Evolutionary conservation across 1,140 invertebrate species (phyloP).

Genomic region (Trichogramma pretiosum): DNA sequence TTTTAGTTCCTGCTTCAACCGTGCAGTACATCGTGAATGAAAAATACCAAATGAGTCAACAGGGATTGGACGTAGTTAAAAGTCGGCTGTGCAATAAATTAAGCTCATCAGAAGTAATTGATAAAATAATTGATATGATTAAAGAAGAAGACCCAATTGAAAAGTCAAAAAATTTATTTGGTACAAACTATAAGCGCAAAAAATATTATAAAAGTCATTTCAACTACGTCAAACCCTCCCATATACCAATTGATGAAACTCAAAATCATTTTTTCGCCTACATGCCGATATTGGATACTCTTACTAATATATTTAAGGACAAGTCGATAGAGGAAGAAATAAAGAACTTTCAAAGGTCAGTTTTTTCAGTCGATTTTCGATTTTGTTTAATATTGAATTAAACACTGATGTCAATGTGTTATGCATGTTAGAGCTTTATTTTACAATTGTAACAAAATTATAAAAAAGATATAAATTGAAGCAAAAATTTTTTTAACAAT

Average conservation of each 20-base stretch:
- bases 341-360: neutral
- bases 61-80: conserved; percentile 1
- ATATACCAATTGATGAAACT: conserved; percentile 2
- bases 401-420: neutral
- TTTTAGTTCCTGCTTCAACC: conserved; percentile 4
- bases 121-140: neutral
- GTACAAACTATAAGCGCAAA: conserved; percentile 8
- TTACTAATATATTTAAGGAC: conserved; percentile 22
- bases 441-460: too few species aligned
- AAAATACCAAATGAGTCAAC: neutral
- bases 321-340: conserved; percentile 12
- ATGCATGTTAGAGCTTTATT: too few species aligned
- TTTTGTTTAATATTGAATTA: too few species aligned
- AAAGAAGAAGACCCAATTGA: conserved; percentile 3
- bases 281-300: conserved; percentile 14
- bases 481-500: too few species aligned
- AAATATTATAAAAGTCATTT: conserved; percentile 23
- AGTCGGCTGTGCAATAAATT: conserved; percentile 6
- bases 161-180: conserved; percentile 1
- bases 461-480: too few species aligned
- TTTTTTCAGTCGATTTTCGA: too few species aligned
- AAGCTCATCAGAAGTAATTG: neutral
- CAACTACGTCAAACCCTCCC: conserved; percentile 16
- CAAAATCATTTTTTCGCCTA: conserved; percentile 25
- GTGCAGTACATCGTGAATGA: neutral